Percentiles rank a stretch among this genome's conserved stretches.
These are phyloP conservation scores for Pomacea maculata DNA, from an alignment of 1,140 invertebrate species.

Conservation along the genomic window DNA sequence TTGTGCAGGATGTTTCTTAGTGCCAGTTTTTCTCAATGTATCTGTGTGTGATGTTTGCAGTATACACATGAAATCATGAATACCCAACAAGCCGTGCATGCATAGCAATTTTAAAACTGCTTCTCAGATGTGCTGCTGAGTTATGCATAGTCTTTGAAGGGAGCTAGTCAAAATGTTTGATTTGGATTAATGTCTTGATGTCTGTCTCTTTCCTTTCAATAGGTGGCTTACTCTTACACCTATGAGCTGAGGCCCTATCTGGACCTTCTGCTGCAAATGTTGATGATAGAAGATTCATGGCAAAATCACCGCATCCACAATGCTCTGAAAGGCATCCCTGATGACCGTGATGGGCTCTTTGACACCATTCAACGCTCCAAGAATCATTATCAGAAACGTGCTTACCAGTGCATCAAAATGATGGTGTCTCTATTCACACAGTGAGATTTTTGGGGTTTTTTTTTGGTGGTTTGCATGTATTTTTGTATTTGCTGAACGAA, in stretches of 20 bases:
- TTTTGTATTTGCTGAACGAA: no score
- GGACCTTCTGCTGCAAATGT: constrained; percentile 85
- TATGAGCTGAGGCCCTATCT: constrained; percentile 93
- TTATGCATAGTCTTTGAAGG: neutral
- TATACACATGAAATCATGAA: no score
- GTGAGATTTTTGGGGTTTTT: constrained; percentile 43
- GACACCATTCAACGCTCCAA: constrained; percentile 92
- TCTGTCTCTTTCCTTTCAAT: neutral
- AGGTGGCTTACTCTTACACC: constrained; percentile 89
- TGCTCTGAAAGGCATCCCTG: constrained; percentile 88
- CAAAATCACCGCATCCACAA: constrained; percentile 92
- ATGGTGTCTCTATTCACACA: constrained; percentile 86
- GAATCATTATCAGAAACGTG: constrained; percentile 94
- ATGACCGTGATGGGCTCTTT: constrained; percentile 91
- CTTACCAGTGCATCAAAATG: constrained; percentile 97
- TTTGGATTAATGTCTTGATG: no score
- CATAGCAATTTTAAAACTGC: no score
- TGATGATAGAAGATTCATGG: constrained; percentile 95
- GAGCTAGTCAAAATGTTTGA: no score
- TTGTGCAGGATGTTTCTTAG: no score
- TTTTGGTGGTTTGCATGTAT: neutral
- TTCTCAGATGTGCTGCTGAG: no score
- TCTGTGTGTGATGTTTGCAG: no score
- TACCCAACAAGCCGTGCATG: no score
- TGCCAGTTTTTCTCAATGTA: no score